Percentiles rank a stretch among this genome's conserved stretches.
Evolutionary conservation across 1,140 invertebrate genomes (phyloP).

Genomic region (Heliconius congener): DNA sequence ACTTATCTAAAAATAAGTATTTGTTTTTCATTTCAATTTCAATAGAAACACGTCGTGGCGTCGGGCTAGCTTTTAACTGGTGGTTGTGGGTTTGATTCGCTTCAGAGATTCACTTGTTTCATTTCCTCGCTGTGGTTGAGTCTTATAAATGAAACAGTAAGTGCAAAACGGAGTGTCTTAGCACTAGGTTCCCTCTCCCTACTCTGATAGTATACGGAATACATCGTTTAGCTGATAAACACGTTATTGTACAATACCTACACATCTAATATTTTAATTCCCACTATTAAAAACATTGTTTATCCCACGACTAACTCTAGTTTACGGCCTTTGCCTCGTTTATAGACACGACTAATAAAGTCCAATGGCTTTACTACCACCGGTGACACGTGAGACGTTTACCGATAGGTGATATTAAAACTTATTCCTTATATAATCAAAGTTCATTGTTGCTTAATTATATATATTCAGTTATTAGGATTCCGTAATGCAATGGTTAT

Average conservation of each 20-base stretch:
- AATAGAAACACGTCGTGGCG: too few relatives aligned
- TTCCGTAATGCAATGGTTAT: constrained; percentile 10
- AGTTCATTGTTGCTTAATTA: background rate
- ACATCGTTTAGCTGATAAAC: too few relatives aligned
- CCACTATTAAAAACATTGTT: constrained; percentile 57
- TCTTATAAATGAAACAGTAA: too few relatives aligned
- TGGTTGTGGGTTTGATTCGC: too few relatives aligned
- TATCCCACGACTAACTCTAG: constrained; percentile 46
- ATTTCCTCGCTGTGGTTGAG: too few relatives aligned
- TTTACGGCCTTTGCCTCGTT: constrained; percentile 62
- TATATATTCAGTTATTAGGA: background rate
- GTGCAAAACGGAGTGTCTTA: too few relatives aligned
- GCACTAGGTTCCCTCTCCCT: too few relatives aligned
- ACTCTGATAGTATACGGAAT: too few relatives aligned
- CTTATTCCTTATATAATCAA: background rate
- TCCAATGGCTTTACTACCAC: constrained; percentile 54
- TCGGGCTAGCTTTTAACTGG: too few relatives aligned
- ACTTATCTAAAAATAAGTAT: too few relatives aligned
- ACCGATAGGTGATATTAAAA: background rate
- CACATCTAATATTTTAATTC: constrained; percentile 17
- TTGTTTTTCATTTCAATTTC: too few relatives aligned
- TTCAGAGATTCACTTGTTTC: too few relatives aligned
- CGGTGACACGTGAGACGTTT: constrained; percentile 31
- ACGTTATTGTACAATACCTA: background rate
- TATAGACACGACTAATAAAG: constrained; percentile 71